Evolutionary conservation across 2,888 invertebrate genomes (phyloP).

Genomic region (Acanthosoma haemorrhoidale): DNA sequence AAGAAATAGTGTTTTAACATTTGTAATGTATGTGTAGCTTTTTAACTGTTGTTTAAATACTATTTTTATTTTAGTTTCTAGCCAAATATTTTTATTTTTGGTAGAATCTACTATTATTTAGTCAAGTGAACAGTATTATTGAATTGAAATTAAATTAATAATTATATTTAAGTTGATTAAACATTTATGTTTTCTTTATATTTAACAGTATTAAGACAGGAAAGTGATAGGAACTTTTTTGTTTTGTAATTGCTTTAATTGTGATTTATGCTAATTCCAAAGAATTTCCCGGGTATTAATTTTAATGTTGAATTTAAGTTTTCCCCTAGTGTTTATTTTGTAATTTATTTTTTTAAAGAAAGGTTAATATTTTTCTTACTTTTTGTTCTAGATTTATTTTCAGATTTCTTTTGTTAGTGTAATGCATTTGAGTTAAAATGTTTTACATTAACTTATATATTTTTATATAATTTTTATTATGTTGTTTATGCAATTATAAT

Average conservation of each 20-base stretch:
- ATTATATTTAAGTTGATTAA: background rate
- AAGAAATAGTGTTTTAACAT: background rate
- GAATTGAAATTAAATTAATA: no score
- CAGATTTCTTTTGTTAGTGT: no score
- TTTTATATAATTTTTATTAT: background rate
- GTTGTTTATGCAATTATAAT: no score
- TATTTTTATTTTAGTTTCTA: background rate
- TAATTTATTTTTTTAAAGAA: background rate
- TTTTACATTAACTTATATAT: background rate
- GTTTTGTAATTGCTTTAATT: background rate
- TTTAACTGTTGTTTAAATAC: background rate
- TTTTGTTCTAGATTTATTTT: no score
- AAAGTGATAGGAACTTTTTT: background rate
- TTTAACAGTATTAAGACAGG: background rate
- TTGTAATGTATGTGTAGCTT: background rate
- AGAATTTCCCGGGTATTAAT: background rate
- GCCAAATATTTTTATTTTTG: no score
- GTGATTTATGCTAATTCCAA: background rate
- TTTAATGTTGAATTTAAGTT: background rate
- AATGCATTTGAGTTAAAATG: background rate
- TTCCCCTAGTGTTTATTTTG: background rate
- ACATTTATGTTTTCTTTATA: background rate
- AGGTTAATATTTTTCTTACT: no score
- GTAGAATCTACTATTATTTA: background rate
- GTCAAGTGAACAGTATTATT: background rate